Base-by-base conservation (phyloP, 2,888 invertebrate species). In the Pristionchus japonicus region DNA sequence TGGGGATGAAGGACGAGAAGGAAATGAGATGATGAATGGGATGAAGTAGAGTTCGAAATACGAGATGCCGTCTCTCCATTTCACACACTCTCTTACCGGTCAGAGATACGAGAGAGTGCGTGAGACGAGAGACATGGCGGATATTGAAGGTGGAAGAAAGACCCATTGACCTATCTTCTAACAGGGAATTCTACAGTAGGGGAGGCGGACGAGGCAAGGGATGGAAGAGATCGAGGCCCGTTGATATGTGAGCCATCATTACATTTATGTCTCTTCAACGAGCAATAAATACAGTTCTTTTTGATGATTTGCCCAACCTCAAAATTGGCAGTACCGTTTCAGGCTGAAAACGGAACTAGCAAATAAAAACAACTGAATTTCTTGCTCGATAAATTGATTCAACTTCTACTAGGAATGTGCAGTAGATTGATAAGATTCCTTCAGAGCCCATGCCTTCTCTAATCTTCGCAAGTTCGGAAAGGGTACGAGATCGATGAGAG, bases 381-480 rank as follows among this genome's bases (percentile, higher is more conserved):
- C n/a, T n/a, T n/a, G n/a, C n/a, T n/a, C n/a, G n/a, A n/a, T n/a
- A n/a, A n/a, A n/a, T n/a, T n/a, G n/a, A n/a, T n/a, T n/a, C n/a
- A n/a, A n/a, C n/a, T n/a, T n/a, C n/a, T n/a, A n/a, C n/a, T n/a
- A n/a, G n/a, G n/a, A n/a, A n/a, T n/a, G n/a, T n/a, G n/a, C n/a
- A n/a, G n/a, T n/a, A n/a, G n/a, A n/a, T 82, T 34, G 13, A 52
- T 9, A 17, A 3, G 3, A 20, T 52, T 52, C 20, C 0, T 80
- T 37, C 80, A 87, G 87, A 27, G 87, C 87, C 9, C 87, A 87
- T n/a, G 87, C 77, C 13, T 87, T 80, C 43, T 17, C 52, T 7
- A 80, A 87, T 87, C 61, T 87, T 3, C 57, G 57, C 15, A 49
- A 57, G n/a, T 31, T 80, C 20, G 87, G 87, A 13, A 37, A 64